Conservation (phyloP, 2,797 vertebrate genomes). For the Arctocebus calabarensis region DNA sequence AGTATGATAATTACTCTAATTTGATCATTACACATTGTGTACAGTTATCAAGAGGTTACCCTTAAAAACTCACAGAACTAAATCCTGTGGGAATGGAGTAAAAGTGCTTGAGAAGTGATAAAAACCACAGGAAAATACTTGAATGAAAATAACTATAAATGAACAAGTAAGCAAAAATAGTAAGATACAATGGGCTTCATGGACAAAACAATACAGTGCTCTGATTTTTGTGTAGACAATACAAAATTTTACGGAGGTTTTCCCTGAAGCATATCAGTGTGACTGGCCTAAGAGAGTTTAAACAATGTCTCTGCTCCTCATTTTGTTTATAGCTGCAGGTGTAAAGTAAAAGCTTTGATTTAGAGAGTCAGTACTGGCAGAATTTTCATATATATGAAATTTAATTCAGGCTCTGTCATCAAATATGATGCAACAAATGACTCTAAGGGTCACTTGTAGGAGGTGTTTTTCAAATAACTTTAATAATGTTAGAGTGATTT, state of each 20-base stretch:
- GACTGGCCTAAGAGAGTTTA: neutral
- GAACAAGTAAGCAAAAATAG: neutral
- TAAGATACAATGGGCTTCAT: neutral
- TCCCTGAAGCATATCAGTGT: neutral
- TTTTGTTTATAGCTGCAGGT: neutral
- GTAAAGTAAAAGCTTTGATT: slow-evolving; percentile 5
- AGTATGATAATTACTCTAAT: neutral
- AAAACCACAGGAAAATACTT: neutral
- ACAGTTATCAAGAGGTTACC: neutral
- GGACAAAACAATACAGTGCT: neutral
- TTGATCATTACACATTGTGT: neutral
- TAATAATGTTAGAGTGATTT: slow-evolving; percentile 18
- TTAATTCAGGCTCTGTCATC: slow-evolving; percentile 12
- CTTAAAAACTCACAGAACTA: neutral
- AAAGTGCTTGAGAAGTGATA: neutral
- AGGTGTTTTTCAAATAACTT: neutral
- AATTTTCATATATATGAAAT: slow-evolving; percentile 7
- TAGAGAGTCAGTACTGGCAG: neutral
- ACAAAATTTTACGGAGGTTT: neutral
- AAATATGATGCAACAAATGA: neutral
- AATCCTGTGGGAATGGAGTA: neutral
- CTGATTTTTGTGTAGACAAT: neutral
- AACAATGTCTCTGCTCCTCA: neutral
- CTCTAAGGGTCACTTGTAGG: neutral
- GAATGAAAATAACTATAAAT: neutral